Evolutionary conservation across 2,797 vertebrate species (phyloP), one percentile per base, ranked within the genome.

Genomic region (Poeciliopsis infans): DNA sequence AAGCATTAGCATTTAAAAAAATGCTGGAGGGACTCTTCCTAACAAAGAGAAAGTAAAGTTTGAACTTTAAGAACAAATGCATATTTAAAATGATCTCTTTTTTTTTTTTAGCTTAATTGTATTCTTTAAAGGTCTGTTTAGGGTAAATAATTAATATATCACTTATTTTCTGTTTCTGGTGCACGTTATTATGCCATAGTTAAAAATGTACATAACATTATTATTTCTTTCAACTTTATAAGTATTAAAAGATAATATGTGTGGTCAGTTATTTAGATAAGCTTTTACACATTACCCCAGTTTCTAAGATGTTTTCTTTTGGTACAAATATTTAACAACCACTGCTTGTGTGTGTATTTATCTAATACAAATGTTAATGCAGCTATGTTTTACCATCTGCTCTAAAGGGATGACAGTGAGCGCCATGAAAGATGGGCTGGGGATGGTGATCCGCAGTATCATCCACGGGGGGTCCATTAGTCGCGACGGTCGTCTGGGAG

Each of bases 321-420:
- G 57, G 43, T 11, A 25, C 15, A 23, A 72, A 20, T n/a, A 66
- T 39, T 49, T 81, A 73, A 39, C 71, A 51, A 74, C 16, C 3
- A 25, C n/a, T n/a, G 16, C 49, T 43, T 43, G 20, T 72, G 66
- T 33, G 64, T 68, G 20, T 57, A 45, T 31, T n/a, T 77, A 36
- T 53, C 28, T 78, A 7, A 46, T 46, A 3, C 33, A n/a, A 31
- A 28, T 49, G 16, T 83, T 41, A 71, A 45, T 18, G 25, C n/a
- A 47, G 83, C 31, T 7, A 5, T 68, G 59, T 33, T 20, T 49
- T 55, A 0, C 46, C 10, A 72, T 85, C 6, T 77, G 0, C 70
- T 74, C 83, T n/a, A 5, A 81, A 99, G 98, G 98, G 5, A 99
- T 99, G 98, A 99, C 98, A 0, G 98, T 99, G 73, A 97, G 97